Percentiles rank a stretch among this genome's conserved stretches.
Conservation (phyloP, 2,113 vertebrate genomes). For the Neogobius melanostomus region DNA sequence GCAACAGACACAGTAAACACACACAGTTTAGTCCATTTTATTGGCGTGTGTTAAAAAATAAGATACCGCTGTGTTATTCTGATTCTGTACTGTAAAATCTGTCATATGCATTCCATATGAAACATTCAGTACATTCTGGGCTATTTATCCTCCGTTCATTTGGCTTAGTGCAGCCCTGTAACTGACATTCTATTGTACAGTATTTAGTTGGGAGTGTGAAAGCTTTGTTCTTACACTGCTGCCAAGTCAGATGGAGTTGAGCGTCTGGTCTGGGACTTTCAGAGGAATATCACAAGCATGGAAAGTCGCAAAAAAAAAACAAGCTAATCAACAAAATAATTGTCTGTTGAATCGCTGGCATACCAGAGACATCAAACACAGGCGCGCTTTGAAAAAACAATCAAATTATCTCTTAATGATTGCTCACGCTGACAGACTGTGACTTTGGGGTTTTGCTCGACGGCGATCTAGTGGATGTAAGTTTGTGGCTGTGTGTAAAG, state of each 20-base stretch:
- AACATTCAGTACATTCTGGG: slow-evolving; percentile 5
- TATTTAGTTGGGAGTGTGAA: slow-evolving; percentile 54
- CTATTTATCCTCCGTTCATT: slow-evolving; percentile 16
- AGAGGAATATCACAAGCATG: slow-evolving; percentile 71
- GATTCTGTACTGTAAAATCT: background rate
- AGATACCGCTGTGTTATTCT: background rate
- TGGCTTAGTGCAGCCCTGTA: slow-evolving; percentile 28
- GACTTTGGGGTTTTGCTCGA: slow-evolving; percentile 32
- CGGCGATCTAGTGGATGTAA: slow-evolving; percentile 36
- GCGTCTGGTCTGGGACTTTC: slow-evolving; percentile 74
- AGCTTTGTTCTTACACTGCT: slow-evolving; percentile 59
- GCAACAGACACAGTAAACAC: background rate
- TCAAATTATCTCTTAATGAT: slow-evolving; percentile 74
- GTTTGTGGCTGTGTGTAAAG: slow-evolving; percentile 30
- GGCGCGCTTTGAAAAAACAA: slow-evolving; percentile 62
- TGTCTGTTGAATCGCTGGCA: slow-evolving; percentile 64
- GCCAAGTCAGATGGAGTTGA: slow-evolving; percentile 73
- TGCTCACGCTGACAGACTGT: slow-evolving; percentile 66
- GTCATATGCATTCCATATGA: slow-evolving; percentile 9
- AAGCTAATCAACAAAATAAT: slow-evolving; percentile 74
- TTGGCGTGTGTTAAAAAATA: background rate
- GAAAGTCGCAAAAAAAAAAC: slow-evolving; percentile 69
- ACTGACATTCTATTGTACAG: slow-evolving; percentile 53
- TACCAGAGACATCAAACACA: slow-evolving; percentile 69
- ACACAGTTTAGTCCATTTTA: background rate